Base-by-base conservation (phyloP, 53 echinoderm and acorn worm genomes). In the Mesocentrotus franciscanus region DNA sequence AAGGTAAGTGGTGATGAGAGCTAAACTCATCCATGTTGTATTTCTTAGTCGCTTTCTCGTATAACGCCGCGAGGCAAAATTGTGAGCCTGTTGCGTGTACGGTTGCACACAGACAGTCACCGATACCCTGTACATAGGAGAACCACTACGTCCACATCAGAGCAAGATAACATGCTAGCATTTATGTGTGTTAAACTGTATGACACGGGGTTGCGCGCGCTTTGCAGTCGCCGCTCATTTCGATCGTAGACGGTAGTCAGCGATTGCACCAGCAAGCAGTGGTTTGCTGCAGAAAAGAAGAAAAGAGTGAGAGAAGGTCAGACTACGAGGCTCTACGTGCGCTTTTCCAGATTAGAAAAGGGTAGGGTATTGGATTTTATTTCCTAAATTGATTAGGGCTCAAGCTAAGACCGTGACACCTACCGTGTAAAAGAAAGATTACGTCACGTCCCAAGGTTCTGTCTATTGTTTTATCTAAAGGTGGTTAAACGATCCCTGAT, bases 341-440 rank as follows among this genome's bases (percentile, higher is more conserved):
- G 59, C 27, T 87, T 87, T 27, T 10, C 84, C 8, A 29, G 87
- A 87, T 58, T 87, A 58, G 57, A 29, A 87, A 58, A 81, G 81
- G 87, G 87, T 87, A 58, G 29, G 58, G 58, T 56, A 27, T 87
- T 57, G 87, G n/a, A 58, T 87, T 56, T 87, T 59, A 58, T 58
- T 58, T 87, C 87, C 87, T 56, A 87, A 56, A 87, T 87, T 58
- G 87, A 87, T 87, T 87, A 87, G 29, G 84, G 87, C 13, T 56
- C 22, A 87, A 59, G 29, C 56, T 56, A 2, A 27, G 87, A 27
- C 81, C 58, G 58, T 87, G 58, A n/a, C 87, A 87, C 87, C 27
- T 87, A 27, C 27, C 87, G 87, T 27, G 59, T 87, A 14, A 87
- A 57, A 58, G 26, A 9, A 9, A 20, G 58, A 1, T 58, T 87